Base-by-base conservation (phyloP, 2,888 invertebrate genomes). In the Thymelicus acteon region DNA sequence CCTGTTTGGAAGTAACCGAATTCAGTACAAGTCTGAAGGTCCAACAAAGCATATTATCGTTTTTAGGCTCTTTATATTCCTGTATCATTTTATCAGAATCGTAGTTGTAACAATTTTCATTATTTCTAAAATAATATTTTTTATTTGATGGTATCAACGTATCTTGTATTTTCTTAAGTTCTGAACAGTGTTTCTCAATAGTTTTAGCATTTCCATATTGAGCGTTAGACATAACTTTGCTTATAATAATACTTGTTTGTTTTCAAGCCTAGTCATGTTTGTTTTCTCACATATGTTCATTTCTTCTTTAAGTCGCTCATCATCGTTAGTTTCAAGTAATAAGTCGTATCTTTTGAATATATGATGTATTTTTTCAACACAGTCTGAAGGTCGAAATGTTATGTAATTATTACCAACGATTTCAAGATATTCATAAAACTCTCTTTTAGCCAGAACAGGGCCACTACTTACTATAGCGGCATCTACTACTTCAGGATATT, bases 11-110 rank as follows among this genome's bases (percentile, higher is more conserved):
- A 97, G 81, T 95, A 97, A 40, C 97, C 96, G 80, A 96, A 97
- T 86, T 97, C 97, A 5, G 95, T 96, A 85, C 97, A 97, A 0
- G 96, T 96, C 86, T 97, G 97, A 82, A 96, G 0, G 88, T 89
- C 97, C 97, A 97, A 10, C 89, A 80, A 2, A 79, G 76, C n/a
- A 74, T 72, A 82, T 79, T 82, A 69, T 85, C 82, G 31, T 79
- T 75, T 6, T 79, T 72, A 62, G 79, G 82, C 62, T 85, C 80
- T 13, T 73, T 75, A 60, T 75, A 74, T 24, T 73, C 68, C 67
- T 85, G 77, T 15, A 92, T 81, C 78, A 87, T 80, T 19, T 76
- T 76, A 66, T 88, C 81, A 60, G 91, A 92, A 72, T 87, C 85
- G 37, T 85, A 87, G 72, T 85, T 78, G 52, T 77, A 80, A 75